Evolutionary conservation across 2,113 vertebrate species (phyloP).

Genomic region (Sorex fumeus): DNA sequence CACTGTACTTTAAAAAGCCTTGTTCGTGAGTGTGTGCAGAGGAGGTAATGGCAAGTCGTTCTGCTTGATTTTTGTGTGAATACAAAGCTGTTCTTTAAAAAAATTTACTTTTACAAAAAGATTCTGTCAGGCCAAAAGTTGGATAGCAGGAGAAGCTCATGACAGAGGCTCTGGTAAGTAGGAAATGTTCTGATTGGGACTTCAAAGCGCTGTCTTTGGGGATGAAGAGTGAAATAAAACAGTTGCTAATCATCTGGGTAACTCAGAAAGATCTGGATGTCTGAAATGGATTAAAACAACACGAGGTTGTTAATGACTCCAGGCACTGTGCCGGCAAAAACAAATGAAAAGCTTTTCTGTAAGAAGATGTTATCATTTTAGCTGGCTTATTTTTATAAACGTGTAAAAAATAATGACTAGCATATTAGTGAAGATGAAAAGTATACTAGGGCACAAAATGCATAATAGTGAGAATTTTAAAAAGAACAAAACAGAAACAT

Average conservation of each 20-base stretch:
- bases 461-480: slow-evolving; percentile 34
- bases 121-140: neutral
- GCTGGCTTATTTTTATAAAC: slow-evolving; percentile 39
- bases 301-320: neutral
- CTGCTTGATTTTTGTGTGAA: neutral
- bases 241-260: slow-evolving; percentile 8
- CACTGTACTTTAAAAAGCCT: slow-evolving; percentile 38
- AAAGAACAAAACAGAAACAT: neutral
- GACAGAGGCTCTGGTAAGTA: neutral
- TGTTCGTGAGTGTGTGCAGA: neutral
- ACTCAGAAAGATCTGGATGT: slow-evolving; percentile 35
- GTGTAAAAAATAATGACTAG: slow-evolving; percentile 34
- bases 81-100: neutral
- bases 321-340: slow-evolving; percentile 47
- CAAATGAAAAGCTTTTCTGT: slow-evolving; percentile 36
- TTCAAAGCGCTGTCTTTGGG: neutral
- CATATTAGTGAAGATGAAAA: slow-evolving; percentile 53
- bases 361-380: slow-evolving; percentile 15
- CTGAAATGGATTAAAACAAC: slow-evolving; percentile 52
- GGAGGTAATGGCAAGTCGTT: neutral
- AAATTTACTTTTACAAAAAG: neutral
- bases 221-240: slow-evolving; percentile 56
- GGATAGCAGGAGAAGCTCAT: neutral
- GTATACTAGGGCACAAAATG: slow-evolving; percentile 22
- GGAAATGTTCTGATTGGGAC: neutral